phyloP scores from a whole-genome alignment of 2,113 vertebrate genomes.

The Carollia perspicillata region DNA sequence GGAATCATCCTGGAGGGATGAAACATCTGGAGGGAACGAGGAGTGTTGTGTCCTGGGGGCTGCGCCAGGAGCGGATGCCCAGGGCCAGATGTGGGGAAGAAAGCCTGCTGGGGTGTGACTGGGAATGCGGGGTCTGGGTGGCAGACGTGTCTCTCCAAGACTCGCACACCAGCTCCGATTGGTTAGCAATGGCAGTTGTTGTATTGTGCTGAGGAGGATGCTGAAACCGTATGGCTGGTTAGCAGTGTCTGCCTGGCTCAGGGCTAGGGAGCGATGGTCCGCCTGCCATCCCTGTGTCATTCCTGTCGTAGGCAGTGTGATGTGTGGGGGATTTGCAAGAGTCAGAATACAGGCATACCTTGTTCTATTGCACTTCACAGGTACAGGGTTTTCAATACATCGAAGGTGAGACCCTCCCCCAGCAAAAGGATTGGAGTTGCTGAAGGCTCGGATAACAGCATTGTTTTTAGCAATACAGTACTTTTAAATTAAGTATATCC shows the following conservation, averaged over 20 bases:
- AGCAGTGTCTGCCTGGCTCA: not conserved
- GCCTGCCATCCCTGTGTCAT: not conserved
- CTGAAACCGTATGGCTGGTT: not conserved
- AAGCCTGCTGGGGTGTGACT: not conserved
- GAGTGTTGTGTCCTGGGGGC: not conserved
- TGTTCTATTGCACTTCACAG: not conserved
- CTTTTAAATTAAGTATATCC: not conserved
- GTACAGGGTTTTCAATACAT: not conserved
- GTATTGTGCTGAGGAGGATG: not conserved
- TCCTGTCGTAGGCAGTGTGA: not conserved
- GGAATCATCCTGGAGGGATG: too few species aligned
- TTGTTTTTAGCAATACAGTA: not conserved
- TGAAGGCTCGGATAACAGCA: not conserved
- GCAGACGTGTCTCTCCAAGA: not conserved
- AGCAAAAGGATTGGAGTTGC: not conserved
- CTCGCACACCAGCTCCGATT: not conserved
- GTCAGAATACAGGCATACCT: not conserved
- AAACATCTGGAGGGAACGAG: not conserved
- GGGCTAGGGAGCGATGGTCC: not conserved
- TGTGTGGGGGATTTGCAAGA: not conserved
- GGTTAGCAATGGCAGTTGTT: not conserved
- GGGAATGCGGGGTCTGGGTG: not conserved
- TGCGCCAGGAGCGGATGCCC: not conserved
- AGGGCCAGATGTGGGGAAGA: not conserved
- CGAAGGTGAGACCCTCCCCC: not conserved